These are phyloP conservation scores for Drosophila affinis DNA, from an alignment of 2,888 invertebrate species.

Conservation along the genomic window DNA sequence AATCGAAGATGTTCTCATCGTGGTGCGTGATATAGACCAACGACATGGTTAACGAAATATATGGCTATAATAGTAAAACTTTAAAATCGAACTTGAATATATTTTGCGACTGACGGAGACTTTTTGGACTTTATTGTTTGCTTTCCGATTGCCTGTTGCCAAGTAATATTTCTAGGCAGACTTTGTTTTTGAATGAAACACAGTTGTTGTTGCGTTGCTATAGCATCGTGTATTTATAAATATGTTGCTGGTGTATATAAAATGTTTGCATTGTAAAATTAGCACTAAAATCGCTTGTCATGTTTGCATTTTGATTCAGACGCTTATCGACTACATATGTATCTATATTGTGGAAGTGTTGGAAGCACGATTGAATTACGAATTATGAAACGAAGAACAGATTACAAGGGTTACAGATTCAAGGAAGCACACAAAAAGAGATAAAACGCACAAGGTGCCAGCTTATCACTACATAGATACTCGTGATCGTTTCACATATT, in stretches of 20 bases:
- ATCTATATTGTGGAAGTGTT: slow-evolving; percentile 51
- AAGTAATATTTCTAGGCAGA: not conserved
- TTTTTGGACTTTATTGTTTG: not conserved
- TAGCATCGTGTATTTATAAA: slow-evolving; percentile 55
- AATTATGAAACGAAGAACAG: slow-evolving; percentile 31
- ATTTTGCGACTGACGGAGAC: not conserved
- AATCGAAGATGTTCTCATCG: slow-evolving; percentile 87
- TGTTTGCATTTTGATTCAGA: slow-evolving; percentile 45
- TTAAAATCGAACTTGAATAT: slow-evolving; percentile 3
- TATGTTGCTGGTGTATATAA: slow-evolving; percentile 45
- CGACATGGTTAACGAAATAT: slow-evolving; percentile 85
- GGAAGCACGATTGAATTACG: slow-evolving; percentile 60
- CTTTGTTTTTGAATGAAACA: not conserved
- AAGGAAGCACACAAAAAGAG: slow-evolving; percentile 16
- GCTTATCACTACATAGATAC: not conserved
- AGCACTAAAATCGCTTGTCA: slow-evolving; percentile 51
- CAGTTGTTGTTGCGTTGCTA: not conserved
- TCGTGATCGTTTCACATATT: slow-evolving; percentile 18
- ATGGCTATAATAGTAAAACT: slow-evolving; percentile 31
- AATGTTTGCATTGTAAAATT: slow-evolving; percentile 49
- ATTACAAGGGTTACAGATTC: slow-evolving; percentile 18
- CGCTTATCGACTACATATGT: slow-evolving; percentile 42
- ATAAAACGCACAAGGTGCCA: slow-evolving; percentile 22
- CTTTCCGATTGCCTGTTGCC: not conserved
- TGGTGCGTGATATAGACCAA: slow-evolving; percentile 87